Conservation (phyloP, 2,113 vertebrate genomes). For the Suricata suricatta region DNA sequence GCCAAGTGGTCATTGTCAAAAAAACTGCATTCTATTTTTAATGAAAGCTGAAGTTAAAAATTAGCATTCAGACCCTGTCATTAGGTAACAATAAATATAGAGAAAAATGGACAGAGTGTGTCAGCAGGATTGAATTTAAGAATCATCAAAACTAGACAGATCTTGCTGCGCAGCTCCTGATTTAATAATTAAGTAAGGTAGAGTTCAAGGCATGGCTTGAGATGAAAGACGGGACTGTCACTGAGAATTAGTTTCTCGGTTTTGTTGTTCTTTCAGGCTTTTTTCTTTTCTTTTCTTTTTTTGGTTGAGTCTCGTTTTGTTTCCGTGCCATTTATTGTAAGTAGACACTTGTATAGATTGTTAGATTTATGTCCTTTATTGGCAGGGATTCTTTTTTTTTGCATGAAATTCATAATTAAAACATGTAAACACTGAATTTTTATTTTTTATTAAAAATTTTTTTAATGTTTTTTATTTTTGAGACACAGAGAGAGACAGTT, state of each 20-base stretch:
- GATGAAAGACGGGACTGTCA: constrained; percentile 92
- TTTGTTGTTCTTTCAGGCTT: constrained; percentile 83
- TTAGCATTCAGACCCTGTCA: constrained; percentile 86
- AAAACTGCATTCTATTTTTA: constrained; percentile 81
- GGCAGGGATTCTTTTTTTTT: background rate
- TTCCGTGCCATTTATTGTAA: constrained; percentile 70
- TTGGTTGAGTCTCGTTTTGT: constrained; percentile 78
- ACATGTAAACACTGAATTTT: background rate
- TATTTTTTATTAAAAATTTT: no score
- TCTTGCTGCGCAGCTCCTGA: constrained; percentile 86
- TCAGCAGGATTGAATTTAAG: constrained; percentile 92
- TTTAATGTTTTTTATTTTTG: no score
- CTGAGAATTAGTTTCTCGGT: constrained; percentile 88
- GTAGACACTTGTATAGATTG: background rate
- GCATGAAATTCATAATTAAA: background rate
- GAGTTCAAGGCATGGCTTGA: constrained; percentile 89
- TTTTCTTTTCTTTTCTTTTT: constrained; percentile 55
- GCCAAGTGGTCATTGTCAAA: constrained; percentile 69
- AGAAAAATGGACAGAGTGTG: constrained; percentile 89
- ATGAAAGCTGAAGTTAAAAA: constrained; percentile 86
- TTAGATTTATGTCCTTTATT: background rate
- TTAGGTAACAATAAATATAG: constrained; percentile 85
- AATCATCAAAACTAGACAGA: constrained; percentile 90
- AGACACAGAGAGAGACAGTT: no score
- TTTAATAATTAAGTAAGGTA: constrained; percentile 94